phyloP scores from a whole-genome alignment of 2,888 invertebrate species.

The Acholoe squamosa region DNA sequence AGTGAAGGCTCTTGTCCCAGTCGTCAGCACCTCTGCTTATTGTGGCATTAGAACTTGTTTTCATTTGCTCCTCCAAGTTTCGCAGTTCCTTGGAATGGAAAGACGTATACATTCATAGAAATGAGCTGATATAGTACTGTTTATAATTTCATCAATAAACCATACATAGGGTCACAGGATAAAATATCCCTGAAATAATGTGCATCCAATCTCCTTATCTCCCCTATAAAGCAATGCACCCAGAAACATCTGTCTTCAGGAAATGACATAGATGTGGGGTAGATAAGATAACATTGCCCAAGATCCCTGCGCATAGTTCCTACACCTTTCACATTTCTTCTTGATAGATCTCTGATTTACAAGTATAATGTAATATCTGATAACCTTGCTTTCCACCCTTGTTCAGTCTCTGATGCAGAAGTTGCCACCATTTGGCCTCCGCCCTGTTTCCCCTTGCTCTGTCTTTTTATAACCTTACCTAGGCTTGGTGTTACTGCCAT shows the following conservation, averaged over 20 bases:
- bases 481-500: neutral
- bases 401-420: constrained; percentile 23
- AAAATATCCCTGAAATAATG: neutral
- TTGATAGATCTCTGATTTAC: constrained; percentile 24
- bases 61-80: too few species aligned
- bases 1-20: too few species aligned
- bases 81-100: too few species aligned
- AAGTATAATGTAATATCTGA: constrained; percentile 50
- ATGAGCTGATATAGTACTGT: too few species aligned
- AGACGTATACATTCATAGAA: too few species aligned
- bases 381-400: neutral
- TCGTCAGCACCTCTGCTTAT: too few species aligned
- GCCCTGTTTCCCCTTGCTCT: neutral
- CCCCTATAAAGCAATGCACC: neutral
- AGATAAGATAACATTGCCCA: neutral
- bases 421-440: neutral
- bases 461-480: neutral
- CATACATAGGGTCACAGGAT: too few species aligned
- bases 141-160: too few species aligned
- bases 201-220: neutral
- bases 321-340: constrained; percentile 1
- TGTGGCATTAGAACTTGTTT: too few species aligned
- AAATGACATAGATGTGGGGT: neutral
- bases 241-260: neutral
- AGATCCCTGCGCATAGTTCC: neutral